Conservation (phyloP, 2,113 vertebrate genomes). For the Pholis gunnellus region DNA sequence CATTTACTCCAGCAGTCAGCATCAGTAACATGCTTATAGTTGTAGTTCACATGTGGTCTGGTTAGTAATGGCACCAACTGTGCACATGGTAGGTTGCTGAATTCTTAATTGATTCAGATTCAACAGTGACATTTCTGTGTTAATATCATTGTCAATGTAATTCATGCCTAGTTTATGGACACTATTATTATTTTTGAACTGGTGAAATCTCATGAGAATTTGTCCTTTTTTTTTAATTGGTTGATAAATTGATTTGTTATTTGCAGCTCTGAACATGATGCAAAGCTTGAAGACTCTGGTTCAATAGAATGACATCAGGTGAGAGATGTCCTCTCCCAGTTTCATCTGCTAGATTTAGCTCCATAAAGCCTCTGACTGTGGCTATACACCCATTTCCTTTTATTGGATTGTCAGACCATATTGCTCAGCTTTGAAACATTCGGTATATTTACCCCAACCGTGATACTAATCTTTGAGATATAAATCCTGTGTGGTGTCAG, state of each 20-base stretch:
- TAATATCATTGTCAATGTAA: neutral
- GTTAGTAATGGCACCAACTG: neutral
- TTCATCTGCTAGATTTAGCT: too few relatives aligned
- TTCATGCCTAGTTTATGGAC: neutral
- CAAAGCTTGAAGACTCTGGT: neutral
- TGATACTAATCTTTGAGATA: neutral
- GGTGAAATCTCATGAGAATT: neutral
- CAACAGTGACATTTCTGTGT: neutral
- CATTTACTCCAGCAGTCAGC: too few relatives aligned
- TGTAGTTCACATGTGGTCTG: neutral
- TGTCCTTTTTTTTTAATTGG: neutral
- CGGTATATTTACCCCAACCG: neutral
- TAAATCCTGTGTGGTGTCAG: neutral
- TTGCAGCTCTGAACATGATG: neutral
- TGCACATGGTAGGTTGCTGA: neutral
- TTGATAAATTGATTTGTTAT: neutral
- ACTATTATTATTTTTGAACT: neutral
- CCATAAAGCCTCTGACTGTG: neutral
- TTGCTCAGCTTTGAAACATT: neutral
- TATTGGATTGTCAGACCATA: neutral
- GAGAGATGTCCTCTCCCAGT: neutral
- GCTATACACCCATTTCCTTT: neutral
- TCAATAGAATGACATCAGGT: neutral
- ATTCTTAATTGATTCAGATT: neutral
- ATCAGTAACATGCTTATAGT: neutral